Conservation (phyloP, 2,113 vertebrate species). For the Enhydra lutris region DNA sequence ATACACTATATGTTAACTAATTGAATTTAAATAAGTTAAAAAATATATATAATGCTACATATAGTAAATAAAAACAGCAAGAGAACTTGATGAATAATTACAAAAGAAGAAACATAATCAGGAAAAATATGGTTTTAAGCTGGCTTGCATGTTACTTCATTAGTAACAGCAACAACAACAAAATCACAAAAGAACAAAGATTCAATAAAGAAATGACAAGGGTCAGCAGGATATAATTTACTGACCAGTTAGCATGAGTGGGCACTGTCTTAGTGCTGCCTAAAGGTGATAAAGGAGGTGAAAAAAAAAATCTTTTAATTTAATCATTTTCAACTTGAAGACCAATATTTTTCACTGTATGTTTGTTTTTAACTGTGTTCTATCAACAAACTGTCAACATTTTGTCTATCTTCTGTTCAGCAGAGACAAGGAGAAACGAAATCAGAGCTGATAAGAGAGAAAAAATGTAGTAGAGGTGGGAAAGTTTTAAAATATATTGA, state of each 20-base stretch:
- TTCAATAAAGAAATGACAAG: neutral
- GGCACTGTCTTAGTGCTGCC: neutral
- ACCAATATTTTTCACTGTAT: neutral
- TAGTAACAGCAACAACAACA: neutral
- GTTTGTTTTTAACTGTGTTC: neutral
- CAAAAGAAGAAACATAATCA: neutral
- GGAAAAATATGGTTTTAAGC: neutral
- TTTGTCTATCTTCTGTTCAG: neutral
- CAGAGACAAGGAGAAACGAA: neutral
- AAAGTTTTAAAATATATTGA: slow-evolving; percentile 10
- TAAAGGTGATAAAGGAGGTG: neutral
- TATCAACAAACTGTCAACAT: neutral
- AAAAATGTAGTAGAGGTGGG: neutral
- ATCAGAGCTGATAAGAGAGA: neutral
- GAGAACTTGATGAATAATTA: neutral
- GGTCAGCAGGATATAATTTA: neutral
- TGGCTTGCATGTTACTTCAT: neutral
- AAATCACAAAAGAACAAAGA: neutral
- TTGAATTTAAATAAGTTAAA: neutral
- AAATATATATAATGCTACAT: neutral
- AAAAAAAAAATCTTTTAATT: neutral
- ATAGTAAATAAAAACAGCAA: neutral
- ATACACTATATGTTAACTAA: neutral
- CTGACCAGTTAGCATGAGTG: neutral
- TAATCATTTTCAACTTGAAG: neutral